A percentile compares a stretch with the other conserved stretches of the same genome.
phyloP scores from a whole-genome alignment of 2,797 vertebrate genomes.

The Acipenser ruthenus region DNA sequence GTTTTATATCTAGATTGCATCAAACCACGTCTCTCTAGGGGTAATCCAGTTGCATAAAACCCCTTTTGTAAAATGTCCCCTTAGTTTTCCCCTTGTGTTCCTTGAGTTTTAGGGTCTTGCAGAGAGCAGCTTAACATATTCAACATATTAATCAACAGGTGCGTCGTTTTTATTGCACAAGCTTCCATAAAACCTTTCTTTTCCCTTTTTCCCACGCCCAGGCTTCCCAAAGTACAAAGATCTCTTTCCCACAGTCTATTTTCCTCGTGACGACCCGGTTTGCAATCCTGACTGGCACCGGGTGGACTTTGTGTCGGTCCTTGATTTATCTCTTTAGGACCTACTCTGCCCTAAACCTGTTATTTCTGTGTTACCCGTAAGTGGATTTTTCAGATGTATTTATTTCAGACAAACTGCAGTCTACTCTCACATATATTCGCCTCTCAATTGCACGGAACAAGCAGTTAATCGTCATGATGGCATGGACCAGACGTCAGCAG shows the following conservation, averaged over 20 bases:
- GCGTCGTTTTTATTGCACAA: too few relatives aligned
- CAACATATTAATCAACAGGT: too few relatives aligned
- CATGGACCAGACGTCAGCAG: too few relatives aligned
- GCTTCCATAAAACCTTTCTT: background rate
- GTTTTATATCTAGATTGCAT: background rate
- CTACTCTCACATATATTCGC: too few relatives aligned
- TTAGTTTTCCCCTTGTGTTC: too few relatives aligned
- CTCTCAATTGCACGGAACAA: too few relatives aligned
- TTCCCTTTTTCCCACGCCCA: conserved; percentile 32
- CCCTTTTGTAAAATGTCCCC: too few relatives aligned
- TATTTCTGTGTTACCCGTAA: conserved; percentile 98
- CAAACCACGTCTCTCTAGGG: background rate
- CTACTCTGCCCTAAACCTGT: conserved; percentile 90
- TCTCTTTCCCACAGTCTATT: conserved; percentile 85
- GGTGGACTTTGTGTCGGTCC: conserved; percentile 89
- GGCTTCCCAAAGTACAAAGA: conserved; percentile 89
- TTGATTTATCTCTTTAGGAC: conserved; percentile 93
- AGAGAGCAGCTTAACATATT: too few relatives aligned
- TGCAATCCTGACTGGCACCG: conserved; percentile 85
- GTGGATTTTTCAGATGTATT: conserved; percentile 39
- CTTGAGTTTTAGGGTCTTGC: too few relatives aligned
- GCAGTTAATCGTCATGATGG: background rate
- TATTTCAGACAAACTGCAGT: background rate
- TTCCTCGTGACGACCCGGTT: conserved; percentile 89
- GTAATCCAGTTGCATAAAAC: too few relatives aligned